These are phyloP conservation scores for Plectropomus leopardus DNA, from an alignment of 2,113 vertebrate species.

Conservation along the genomic window DNA sequence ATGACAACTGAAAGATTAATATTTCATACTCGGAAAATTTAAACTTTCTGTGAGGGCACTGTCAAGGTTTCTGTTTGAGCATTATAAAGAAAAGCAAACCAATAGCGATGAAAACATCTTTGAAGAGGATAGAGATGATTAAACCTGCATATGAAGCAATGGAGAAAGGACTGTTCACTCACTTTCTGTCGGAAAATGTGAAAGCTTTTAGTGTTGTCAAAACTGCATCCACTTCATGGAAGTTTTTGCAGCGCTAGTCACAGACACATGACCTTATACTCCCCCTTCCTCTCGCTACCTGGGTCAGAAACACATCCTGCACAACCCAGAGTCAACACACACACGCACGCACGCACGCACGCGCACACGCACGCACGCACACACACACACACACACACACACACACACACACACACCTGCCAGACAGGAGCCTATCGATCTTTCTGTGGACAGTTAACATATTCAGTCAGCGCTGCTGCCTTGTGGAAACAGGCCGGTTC, in stretches of 20 bases:
- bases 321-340: conserved; percentile 11
- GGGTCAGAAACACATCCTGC: conserved; percentile 17
- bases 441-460: conserved; percentile 46
- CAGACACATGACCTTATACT: conserved; percentile 23
- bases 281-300: conserved; percentile 13
- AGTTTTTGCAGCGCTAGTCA: neutral
- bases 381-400: conserved; percentile 37
- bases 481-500: conserved; percentile 52
- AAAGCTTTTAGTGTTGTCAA: conserved; percentile 17
- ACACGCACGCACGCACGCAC: conserved; percentile 31
- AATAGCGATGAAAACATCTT: neutral
- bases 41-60: neutral
- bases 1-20: neutral
- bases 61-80: neutral
- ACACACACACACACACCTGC: conserved; percentile 34
- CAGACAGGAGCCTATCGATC: conserved; percentile 60
- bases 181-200: neutral
- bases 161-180: neutral
- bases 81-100: conserved; percentile 6
- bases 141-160: neutral
- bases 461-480: conserved; percentile 62
- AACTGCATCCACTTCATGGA: neutral
- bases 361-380: conserved; percentile 18
- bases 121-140: neutral
- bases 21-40: neutral